Evolutionary conservation across 2,888 invertebrate genomes (phyloP), one percentile per base, ranked within the genome.

Genomic region (Blera fallax): DNA sequence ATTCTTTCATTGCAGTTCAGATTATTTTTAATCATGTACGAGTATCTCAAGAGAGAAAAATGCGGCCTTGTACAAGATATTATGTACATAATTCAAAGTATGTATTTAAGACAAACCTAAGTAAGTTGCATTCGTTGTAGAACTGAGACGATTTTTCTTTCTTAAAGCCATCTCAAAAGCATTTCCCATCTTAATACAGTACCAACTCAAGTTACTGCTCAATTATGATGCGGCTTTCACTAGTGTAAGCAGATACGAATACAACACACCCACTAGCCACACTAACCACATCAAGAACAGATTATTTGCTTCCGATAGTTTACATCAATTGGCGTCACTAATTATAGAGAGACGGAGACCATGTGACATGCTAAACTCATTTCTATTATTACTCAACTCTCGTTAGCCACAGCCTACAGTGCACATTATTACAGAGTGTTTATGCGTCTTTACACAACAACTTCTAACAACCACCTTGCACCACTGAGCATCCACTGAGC

Each of bases 201-300:
- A 29, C 7, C 2, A 18, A 10, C 40, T 18, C 7, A 32, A 32
- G 45, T 16, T 21, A 34, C 65, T 21, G 34, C 21, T 65, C 32
- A 50, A 65, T 65, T 65, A 50, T 65, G 48, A 48, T 45, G 45
- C 29, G 45, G 43, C 45, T 45, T 62, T 10, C 3, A 27, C 4
- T 27, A 10, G 1, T n/a, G 32, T n/a, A 48, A 32, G 18, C 4
- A 7, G 18, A 64, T 64, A 32, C 3, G 8, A 32, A 32, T 4
- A 8, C 11, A 32, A 21, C 29, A n/a, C 34, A 29, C 45, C 43
- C 18, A n/a, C 48, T 6, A 18, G 2, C 3, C 18, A 3, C 3
- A 40, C 40, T n/a, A 40, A 32, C 32, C 37, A 37, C 40, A 40
- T 40, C 1, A 6, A 43, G 43, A 43, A 67, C 11, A 67, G 37